phyloP scores from a whole-genome alignment of 2,888 invertebrate species.

The Tineola bisselliella region DNA sequence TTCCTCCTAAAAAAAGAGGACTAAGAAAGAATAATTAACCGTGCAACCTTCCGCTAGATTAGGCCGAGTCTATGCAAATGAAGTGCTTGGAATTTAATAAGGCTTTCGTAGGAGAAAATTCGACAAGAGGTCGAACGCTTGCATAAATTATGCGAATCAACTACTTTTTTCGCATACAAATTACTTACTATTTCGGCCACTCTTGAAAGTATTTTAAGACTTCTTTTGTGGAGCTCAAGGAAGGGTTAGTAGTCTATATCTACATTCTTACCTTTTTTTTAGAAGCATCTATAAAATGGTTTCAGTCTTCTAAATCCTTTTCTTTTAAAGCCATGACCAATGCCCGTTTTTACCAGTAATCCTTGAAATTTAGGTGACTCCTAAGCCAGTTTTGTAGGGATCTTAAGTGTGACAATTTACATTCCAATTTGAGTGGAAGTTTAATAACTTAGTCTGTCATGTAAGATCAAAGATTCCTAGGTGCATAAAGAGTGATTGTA shows the following conservation, averaged over 20 bases:
- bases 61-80: conserved; percentile 10
- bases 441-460: too few relatives aligned
- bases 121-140: conserved; percentile 13
- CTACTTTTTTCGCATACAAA: conserved; percentile 14
- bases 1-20: neutral
- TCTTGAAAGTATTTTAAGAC: neutral
- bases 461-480: too few relatives aligned
- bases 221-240: neutral
- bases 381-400: neutral
- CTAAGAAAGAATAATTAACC: conserved; percentile 5
- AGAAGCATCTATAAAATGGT: too few relatives aligned
- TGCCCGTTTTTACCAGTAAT: too few relatives aligned
- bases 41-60: conserved; percentile 13
- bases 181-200: neutral
- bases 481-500: too few relatives aligned
- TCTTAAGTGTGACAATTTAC: neutral
- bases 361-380: neutral
- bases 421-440: too few relatives aligned
- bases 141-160: conserved; percentile 11
- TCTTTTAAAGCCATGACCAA: too few relatives aligned
- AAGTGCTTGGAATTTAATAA: conserved; percentile 13
- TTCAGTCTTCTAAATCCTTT: too few relatives aligned
- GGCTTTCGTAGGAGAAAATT: conserved; percentile 11
- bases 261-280: neutral
- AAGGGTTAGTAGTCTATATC: neutral